These are phyloP conservation scores for Scortum barcoo DNA, from an alignment of 2,113 vertebrate species.

Conservation along the genomic window DNA sequence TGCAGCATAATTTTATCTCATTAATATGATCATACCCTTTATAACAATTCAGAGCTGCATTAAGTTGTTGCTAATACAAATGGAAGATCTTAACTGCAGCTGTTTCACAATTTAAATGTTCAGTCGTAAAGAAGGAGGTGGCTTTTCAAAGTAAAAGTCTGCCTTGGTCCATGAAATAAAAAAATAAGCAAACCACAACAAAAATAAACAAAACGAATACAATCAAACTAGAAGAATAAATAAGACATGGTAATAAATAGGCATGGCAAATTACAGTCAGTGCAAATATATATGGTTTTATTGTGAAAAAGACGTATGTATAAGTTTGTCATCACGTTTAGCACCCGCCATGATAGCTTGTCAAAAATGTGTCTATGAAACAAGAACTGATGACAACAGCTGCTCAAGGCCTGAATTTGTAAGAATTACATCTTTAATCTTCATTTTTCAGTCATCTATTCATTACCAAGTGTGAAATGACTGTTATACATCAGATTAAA, in stretches of 20 bases:
- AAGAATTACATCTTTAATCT: not conserved
- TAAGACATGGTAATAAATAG: too few relatives aligned
- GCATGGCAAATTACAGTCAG: too few relatives aligned
- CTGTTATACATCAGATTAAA: not conserved
- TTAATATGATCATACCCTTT: not conserved
- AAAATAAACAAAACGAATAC: too few relatives aligned
- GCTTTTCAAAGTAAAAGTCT: too few relatives aligned
- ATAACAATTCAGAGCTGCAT: too few relatives aligned
- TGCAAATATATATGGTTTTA: too few relatives aligned
- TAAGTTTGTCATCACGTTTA: too few relatives aligned
- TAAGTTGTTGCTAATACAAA: not conserved
- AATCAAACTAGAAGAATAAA: too few relatives aligned
- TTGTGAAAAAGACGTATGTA: not conserved
- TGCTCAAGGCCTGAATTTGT: not conserved
- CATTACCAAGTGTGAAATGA: not conserved
- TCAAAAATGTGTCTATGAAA: too few relatives aligned
- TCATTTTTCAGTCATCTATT: not conserved
- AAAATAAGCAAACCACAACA: too few relatives aligned
- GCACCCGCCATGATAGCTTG: accelerated
- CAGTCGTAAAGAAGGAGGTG: not conserved
- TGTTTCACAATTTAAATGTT: not conserved
- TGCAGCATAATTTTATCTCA: not conserved
- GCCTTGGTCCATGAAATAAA: too few relatives aligned
- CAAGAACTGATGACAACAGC: not conserved
- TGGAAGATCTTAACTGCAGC: not conserved